phyloP scores from a whole-genome alignment of 2,888 invertebrate species.

The Drosophila rellima region DNA sequence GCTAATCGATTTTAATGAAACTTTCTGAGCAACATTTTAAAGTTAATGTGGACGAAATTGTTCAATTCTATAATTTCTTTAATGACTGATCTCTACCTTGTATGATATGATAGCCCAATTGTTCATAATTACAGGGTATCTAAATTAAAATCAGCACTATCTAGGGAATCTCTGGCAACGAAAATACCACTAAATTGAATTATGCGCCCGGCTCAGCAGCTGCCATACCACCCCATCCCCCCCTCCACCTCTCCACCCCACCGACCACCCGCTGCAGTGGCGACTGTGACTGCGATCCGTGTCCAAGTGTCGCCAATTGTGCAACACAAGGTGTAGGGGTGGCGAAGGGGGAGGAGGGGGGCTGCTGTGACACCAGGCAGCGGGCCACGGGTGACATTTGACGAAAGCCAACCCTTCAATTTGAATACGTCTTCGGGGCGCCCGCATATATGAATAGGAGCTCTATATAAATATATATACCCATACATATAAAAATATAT shows the following conservation, averaged over 20 bases:
- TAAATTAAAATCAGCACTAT: conserved; percentile 54
- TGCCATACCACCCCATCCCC: conserved; percentile 22
- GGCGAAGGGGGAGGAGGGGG: background rate
- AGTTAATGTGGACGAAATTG: background rate
- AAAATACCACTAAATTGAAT: conserved; percentile 76
- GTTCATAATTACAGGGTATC: conserved; percentile 10
- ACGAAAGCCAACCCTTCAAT: conserved; percentile 68
- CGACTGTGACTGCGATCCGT: conserved; percentile 59
- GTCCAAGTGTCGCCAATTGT: conserved; percentile 75
- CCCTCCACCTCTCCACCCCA: background rate
- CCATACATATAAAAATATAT: conserved; percentile 10
- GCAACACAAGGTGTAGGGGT: conserved; percentile 1
- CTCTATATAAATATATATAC: conserved; percentile 25
- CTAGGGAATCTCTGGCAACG: conserved; percentile 52
- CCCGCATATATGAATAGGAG: conserved; percentile 69
- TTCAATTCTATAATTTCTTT: background rate
- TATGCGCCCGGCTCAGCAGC: conserved; percentile 57
- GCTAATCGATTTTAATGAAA: too few relatives aligned
- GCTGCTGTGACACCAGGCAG: background rate
- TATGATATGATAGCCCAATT: background rate
- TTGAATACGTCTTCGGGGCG: conserved; percentile 71
- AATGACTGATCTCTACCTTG: background rate
- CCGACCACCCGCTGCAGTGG: conserved; percentile 58
- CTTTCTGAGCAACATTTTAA: background rate
- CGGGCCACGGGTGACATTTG: conserved; percentile 9